phyloP scores from a whole-genome alignment of 2,888 invertebrate species.

The Plebejus argus region DNA sequence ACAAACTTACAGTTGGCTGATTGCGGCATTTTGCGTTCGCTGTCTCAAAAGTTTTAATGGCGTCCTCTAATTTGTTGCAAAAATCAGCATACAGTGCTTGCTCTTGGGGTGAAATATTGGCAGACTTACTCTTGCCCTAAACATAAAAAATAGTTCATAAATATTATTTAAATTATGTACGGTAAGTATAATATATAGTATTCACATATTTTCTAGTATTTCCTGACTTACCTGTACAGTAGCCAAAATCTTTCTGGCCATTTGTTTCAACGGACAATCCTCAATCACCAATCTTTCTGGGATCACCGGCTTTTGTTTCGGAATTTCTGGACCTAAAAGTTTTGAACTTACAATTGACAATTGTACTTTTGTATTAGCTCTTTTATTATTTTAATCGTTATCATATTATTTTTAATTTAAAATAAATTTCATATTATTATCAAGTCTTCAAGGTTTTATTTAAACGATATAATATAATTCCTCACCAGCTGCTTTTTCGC shows the following conservation, averaged over 20 bases:
- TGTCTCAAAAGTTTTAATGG: constrained; percentile 54
- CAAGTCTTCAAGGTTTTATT: not conserved
- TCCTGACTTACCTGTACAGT: constrained; percentile 55
- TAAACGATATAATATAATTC: not conserved
- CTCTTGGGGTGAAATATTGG: constrained; percentile 45
- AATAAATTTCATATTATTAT: too few species aligned
- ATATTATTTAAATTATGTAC: not conserved
- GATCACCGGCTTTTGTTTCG: constrained; percentile 35
- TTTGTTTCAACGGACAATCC: constrained; percentile 57
- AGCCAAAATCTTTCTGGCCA: constrained; percentile 58
- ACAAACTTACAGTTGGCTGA: constrained; percentile 53
- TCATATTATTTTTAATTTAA: not conserved
- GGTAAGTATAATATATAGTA: not conserved
- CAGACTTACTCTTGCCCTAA: constrained; percentile 51
- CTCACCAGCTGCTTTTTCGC: constrained; percentile 41
- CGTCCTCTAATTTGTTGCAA: constrained; percentile 49
- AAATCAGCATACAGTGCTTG: constrained; percentile 50
- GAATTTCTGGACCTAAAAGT: not conserved
- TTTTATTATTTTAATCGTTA: too few species aligned
- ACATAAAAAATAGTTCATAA: not conserved
- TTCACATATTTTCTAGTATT: not conserved
- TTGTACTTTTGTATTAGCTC: not conserved
- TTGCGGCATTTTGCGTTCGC: constrained; percentile 54
- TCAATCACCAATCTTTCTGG: constrained; percentile 51
- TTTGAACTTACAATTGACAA: not conserved